phyloP scores from a whole-genome alignment of 92 coral and sea anemone genomes.

The Desmophyllum pertusum region DNA sequence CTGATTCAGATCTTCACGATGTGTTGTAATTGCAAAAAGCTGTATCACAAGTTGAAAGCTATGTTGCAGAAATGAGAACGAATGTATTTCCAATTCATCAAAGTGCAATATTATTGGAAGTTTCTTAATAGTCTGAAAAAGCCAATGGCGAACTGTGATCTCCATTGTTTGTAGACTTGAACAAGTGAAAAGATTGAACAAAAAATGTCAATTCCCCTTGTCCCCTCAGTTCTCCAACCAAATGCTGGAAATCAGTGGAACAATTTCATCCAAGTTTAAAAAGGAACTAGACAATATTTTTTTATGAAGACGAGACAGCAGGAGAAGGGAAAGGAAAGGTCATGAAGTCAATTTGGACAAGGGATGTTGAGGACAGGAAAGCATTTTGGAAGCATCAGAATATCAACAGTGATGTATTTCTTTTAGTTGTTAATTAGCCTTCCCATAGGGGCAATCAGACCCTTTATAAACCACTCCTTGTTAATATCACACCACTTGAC shows the following conservation, averaged over 20 bases:
- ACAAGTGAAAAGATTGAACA: neutral
- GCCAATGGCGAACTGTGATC: neutral
- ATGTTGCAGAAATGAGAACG: neutral
- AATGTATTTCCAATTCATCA: neutral
- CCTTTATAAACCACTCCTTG: too few relatives aligned
- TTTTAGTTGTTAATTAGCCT: too few relatives aligned
- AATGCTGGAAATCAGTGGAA: neutral
- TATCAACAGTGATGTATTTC: neutral
- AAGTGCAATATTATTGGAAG: conserved; percentile 7
- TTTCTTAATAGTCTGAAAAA: neutral
- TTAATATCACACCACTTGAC: too few relatives aligned
- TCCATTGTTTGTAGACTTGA: neutral
- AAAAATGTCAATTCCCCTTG: neutral
- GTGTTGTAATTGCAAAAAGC: neutral
- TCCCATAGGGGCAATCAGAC: too few relatives aligned
- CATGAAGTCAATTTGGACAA: neutral
- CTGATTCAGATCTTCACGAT: conserved; percentile 1
- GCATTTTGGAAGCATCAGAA: conserved; percentile 22
- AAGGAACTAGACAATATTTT: neutral
- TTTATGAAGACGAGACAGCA: neutral
- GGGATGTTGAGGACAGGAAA: conserved; percentile 4
- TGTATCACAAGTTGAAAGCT: neutral
- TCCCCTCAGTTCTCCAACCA: neutral
- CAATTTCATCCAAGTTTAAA: neutral
- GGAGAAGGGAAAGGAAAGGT: too few relatives aligned